Conservation (phyloP, 2,888 invertebrate genomes). For the Drosophila demipolita region DNA sequence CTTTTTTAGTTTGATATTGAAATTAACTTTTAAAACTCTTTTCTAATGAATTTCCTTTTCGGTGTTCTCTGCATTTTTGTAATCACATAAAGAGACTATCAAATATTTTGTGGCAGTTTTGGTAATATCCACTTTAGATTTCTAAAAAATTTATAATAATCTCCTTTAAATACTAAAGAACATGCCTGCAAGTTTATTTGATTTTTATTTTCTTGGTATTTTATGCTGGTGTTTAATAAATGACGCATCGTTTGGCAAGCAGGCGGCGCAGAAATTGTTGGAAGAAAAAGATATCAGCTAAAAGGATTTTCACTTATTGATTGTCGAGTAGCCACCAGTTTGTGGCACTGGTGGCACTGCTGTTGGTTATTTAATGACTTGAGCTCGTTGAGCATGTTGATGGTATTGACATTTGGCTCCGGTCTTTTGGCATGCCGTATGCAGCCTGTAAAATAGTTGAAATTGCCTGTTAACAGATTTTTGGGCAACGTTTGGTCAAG, state of each 20-base stretch:
- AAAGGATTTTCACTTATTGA: constrained; percentile 30
- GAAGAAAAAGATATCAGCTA: neutral
- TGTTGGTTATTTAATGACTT: constrained; percentile 46
- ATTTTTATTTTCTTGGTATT: neutral
- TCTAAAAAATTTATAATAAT: too few relatives aligned
- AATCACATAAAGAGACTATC: neutral
- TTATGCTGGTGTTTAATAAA: constrained; percentile 11
- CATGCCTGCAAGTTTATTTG: neutral
- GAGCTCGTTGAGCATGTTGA: constrained; percentile 46
- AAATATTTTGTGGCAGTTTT: neutral
- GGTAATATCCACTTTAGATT: neutral
- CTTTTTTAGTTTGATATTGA: too few relatives aligned
- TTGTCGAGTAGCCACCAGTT: constrained; percentile 12
- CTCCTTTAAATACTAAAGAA: neutral
- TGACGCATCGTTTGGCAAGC: constrained; percentile 9
- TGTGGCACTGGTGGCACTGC: constrained; percentile 19
- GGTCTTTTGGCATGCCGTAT: constrained; percentile 70
- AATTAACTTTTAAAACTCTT: neutral
- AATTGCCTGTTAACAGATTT: constrained; percentile 79
- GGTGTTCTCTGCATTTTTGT: neutral
- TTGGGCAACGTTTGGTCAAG: constrained; percentile 49
- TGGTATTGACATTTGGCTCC: constrained; percentile 78
- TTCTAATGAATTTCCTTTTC: neutral
- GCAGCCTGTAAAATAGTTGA: constrained; percentile 74
- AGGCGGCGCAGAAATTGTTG: neutral